These are phyloP conservation scores for Ochropleura leucogaster DNA, from an alignment of 2,888 invertebrate species.

Conservation along the genomic window DNA sequence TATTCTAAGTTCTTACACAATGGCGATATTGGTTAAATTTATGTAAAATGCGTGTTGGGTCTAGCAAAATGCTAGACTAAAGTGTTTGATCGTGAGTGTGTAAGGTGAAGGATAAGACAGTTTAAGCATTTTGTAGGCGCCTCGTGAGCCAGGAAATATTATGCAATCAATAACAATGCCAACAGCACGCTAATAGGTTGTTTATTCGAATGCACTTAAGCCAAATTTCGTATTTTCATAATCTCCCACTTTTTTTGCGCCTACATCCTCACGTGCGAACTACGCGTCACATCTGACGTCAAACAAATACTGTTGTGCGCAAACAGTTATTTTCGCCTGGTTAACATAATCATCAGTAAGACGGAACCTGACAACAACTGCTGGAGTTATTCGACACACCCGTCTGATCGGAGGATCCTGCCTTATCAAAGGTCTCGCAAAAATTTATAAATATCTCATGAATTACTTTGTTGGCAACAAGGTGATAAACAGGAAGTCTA, in stretches of 20 bases:
- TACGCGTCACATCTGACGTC: background rate
- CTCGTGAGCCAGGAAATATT: conserved; percentile 8
- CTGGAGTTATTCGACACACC: background rate
- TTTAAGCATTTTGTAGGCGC: conserved; percentile 5
- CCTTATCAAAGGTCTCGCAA: background rate
- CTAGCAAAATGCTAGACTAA: background rate
- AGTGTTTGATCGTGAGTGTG: conserved; percentile 27
- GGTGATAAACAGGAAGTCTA: background rate
- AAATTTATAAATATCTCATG: background rate
- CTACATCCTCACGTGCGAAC: background rate
- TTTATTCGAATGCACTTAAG: background rate
- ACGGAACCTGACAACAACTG: background rate
- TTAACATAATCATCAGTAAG: background rate
- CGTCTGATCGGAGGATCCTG: background rate
- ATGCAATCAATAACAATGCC: conserved; percentile 7
- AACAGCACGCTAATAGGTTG: background rate
- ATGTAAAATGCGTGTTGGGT: background rate
- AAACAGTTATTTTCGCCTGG: background rate
- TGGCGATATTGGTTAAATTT: background rate
- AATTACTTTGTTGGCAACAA: background rate
- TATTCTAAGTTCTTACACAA: conserved; percentile 3
- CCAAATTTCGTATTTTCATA: background rate
- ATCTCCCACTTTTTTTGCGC: conserved; percentile 1
- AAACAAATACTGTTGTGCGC: background rate
- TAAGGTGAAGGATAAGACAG: conserved; percentile 43